Evolutionary conservation across 2,797 vertebrate species (phyloP), one percentile per base, ranked within the genome.

Genomic region (Centroberyx gerrardi): DNA sequence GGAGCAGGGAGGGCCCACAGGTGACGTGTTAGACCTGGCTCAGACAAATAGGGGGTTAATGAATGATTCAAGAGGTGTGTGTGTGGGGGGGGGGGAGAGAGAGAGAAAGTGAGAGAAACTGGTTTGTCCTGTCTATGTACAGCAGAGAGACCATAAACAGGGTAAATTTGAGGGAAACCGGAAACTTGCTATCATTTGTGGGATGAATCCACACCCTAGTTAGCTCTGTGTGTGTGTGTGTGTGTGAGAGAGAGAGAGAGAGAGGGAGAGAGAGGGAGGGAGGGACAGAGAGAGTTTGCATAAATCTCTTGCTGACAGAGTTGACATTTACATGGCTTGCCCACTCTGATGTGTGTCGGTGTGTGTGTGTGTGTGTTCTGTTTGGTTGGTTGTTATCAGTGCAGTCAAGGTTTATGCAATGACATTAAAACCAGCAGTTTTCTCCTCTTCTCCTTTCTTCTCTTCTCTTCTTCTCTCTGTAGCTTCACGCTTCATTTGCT

Each of bases 81-180:
- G 54, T 55, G 44, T 49, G 51, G 49, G 62, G 65, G 74, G 22
- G 2, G 5, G 53, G 1, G 22, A 31, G 33, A 13, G 6, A 5
- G 18, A 5, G 28, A 18, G 17, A 7, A 4, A 80, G 77, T 67
- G 44, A 56, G 22, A 74, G 31, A 78, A 91, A 94, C 91, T 87
- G 85, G 92, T 95, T 90, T 74, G 68, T 88, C 90, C 89, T 49
- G 90, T 93, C 86, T 76, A 3, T 13, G 36, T 44, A 17, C 0
- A n/a, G 9, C 6, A 18, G 60, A 54, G 51, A 54, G 38, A 33
- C 22, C 53, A 33, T 42, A 62, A 44, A 61, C 12, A 42, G 18
- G 44, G 46, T 27, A 28, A 60, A n/a, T 65, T 63, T 68, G 13
- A 63, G 17, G n/a, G 48, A 77, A 77, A 77, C 67, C 8, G 4